A percentile compares a stretch with the other conserved stretches of the same genome.
Evolutionary conservation across 2,888 invertebrate species (phyloP).

Genomic region (Amphipoea oculea): DNA sequence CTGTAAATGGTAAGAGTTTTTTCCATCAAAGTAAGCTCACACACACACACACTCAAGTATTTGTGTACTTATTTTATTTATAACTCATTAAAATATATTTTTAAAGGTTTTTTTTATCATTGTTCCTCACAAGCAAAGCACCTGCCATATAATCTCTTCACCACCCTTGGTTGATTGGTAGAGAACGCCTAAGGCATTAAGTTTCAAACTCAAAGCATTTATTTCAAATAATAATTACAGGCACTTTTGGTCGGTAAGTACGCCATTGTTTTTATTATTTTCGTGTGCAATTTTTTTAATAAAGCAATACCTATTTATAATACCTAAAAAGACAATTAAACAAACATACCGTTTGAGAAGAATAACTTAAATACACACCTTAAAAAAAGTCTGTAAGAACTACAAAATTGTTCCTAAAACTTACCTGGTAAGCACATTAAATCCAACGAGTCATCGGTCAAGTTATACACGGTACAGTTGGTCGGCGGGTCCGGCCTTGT

Average conservation of each 20-base stretch:
- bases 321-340: background rate
- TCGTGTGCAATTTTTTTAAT: no score
- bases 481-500: slow-evolving; percentile 95
- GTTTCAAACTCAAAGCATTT: no score
- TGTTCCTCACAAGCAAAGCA: background rate
- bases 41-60: background rate
- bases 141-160: background rate
- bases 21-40: no score
- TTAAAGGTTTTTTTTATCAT: background rate
- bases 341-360: background rate
- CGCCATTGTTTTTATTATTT: background rate
- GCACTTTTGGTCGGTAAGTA: background rate
- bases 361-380: background rate
- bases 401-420: slow-evolving; percentile 26
- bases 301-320: no score
- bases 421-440: slow-evolving; percentile 92
- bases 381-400: background rate
- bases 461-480: slow-evolving; percentile 94
- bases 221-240: background rate
- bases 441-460: slow-evolving; percentile 94
- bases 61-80: background rate
- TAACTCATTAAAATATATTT: background rate
- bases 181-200: background rate
- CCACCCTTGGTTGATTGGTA: background rate
- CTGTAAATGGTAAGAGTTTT: no score